Conservation (phyloP, 2,113 vertebrate species). For the Alosa alosa region DNA sequence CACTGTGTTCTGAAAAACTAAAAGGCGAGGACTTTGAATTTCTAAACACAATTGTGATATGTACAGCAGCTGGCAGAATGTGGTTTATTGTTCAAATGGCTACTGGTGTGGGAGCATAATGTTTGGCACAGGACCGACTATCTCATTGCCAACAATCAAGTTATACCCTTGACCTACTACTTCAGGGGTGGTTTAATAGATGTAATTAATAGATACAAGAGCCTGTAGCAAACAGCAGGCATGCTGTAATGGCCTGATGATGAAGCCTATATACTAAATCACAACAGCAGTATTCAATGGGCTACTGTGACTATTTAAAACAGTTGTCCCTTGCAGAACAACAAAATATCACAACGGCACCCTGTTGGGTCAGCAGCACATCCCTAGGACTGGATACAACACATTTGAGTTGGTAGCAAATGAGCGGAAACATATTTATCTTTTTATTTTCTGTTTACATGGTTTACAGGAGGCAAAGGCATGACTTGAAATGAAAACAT, state of each 20-base stretch:
- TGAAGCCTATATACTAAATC: background rate
- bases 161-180: background rate
- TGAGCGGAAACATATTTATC: background rate
- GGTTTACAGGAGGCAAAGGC: background rate
- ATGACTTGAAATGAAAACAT: background rate
- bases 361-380: too few relatives aligned
- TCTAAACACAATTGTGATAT: background rate
- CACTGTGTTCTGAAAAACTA: background rate
- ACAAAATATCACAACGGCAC: background rate
- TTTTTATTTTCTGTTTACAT: background rate
- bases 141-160: conserved; percentile 4
- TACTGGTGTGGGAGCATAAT: background rate
- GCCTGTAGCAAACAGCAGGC: background rate
- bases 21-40: background rate
- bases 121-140: background rate
- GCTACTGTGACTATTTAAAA: background rate
- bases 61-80: background rate
- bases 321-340: background rate
- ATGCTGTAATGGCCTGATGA: background rate
- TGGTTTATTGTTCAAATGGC: background rate
- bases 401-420: background rate
- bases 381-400: background rate
- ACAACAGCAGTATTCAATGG: background rate
- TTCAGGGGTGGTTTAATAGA: background rate
- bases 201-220: background rate